These are phyloP conservation scores for Rhyacophila evoluta DNA, from an alignment of 2,888 invertebrate species.

Conservation along the genomic window DNA sequence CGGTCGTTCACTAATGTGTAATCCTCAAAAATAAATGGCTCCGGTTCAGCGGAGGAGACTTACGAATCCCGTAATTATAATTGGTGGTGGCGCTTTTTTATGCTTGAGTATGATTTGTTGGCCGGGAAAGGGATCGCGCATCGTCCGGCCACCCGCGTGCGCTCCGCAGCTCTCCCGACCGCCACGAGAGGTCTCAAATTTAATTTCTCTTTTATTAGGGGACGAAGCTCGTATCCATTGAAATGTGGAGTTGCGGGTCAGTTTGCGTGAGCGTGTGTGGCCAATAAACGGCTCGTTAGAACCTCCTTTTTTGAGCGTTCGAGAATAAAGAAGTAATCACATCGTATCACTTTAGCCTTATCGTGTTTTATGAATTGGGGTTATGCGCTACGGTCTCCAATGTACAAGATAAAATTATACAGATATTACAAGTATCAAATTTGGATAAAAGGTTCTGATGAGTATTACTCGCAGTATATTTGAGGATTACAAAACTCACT, in stretches of 20 bases:
- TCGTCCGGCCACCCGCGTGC: background rate
- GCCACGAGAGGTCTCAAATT: conserved; percentile 15
- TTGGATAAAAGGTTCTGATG: background rate
- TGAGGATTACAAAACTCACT: too few relatives aligned
- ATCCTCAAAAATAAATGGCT: conserved; percentile 54
- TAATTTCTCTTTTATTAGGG: conserved; percentile 31
- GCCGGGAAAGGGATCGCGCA: conserved; percentile 36
- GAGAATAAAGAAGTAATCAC: conserved; percentile 24
- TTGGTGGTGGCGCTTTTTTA: conserved; percentile 51
- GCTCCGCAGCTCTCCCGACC: background rate
- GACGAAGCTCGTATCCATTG: conserved; percentile 8
- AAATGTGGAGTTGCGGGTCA: conserved; percentile 22
- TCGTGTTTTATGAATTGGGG: conserved; percentile 22
- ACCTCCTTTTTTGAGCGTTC: conserved; percentile 13
- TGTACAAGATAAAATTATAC: background rate
- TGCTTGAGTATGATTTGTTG: conserved; percentile 50
- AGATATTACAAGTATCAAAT: background rate
- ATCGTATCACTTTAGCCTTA: conserved; percentile 20
- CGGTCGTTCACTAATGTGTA: conserved; percentile 50
- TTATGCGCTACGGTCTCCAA: background rate
- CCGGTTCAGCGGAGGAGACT: conserved; percentile 41
- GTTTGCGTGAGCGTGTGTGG: conserved; percentile 18
- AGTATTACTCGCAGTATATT: background rate
- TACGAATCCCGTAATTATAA: conserved; percentile 51
- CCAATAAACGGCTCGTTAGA: conserved; percentile 24